Evolutionary conservation across 2,888 invertebrate species (phyloP).

Genomic region (Apamea crenata): DNA sequence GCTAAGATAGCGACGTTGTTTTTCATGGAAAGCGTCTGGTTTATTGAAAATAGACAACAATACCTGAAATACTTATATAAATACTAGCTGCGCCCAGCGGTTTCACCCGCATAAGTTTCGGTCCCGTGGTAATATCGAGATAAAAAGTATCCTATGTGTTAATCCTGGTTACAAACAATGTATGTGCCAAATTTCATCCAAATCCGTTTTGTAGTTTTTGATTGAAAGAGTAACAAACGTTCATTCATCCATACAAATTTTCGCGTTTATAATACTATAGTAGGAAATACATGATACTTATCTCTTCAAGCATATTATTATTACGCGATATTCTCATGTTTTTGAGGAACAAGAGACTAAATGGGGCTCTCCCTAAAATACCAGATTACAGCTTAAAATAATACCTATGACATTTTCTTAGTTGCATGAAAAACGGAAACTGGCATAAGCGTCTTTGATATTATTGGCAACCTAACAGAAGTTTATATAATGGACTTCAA

Average conservation of each 20-base stretch:
- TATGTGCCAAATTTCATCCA: no score
- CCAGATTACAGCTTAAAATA: neutral
- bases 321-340: neutral
- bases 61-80: no score
- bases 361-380: neutral
- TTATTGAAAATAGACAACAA: neutral
- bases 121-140: no score
- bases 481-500: neutral
- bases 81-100: no score
- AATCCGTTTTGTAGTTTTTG: no score
- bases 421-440: neutral
- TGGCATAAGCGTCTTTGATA: neutral
- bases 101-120: no score
- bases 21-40: neutral
- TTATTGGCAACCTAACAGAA: neutral
- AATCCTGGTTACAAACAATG: no score
- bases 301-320: neutral
- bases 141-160: no score
- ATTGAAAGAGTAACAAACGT: no score
- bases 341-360: neutral
- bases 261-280: no score
- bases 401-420: neutral
- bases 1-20: slow-evolving; percentile 37
- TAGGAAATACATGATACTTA: neutral
- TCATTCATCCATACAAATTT: no score